phyloP scores from a whole-genome alignment of 2,888 invertebrate genomes.

The Peribatodes rhomboidaria region DNA sequence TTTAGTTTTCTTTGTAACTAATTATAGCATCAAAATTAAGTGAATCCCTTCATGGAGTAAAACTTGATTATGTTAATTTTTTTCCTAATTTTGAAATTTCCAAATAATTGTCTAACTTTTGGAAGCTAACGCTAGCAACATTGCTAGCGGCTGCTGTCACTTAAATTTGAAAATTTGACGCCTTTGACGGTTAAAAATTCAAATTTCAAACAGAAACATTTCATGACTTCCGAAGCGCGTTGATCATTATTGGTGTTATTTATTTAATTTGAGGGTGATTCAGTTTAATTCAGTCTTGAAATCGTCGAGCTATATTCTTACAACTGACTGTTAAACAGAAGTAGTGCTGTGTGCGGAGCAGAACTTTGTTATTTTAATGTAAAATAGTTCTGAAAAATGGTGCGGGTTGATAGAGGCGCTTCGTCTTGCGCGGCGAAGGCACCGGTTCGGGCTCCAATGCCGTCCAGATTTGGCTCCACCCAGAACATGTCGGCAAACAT shows the following conservation, averaged over 20 bases:
- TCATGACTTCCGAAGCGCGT: constrained; percentile 8
- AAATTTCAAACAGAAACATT: constrained; percentile 12
- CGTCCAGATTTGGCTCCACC: constrained; percentile 78
- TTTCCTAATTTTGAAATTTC: too few relatives aligned
- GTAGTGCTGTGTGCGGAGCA: constrained; percentile 3
- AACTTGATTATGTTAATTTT: too few relatives aligned
- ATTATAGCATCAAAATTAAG: too few relatives aligned
- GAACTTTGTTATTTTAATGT: constrained; percentile 48
- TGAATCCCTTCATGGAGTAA: too few relatives aligned
- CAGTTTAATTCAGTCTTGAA: too few relatives aligned
- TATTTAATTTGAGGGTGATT: too few relatives aligned
- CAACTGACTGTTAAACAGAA: constrained; percentile 40
- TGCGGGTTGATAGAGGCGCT: constrained; percentile 63
- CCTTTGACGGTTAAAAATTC: constrained; percentile 45
- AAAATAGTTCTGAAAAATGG: constrained; percentile 60
- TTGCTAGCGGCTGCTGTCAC: not conserved
- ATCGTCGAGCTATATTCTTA: constrained; percentile 41
- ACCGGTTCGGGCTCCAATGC: constrained; percentile 50
- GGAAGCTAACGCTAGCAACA: not conserved
- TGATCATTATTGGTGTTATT: constrained; percentile 39
- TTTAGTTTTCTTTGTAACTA: too few relatives aligned
- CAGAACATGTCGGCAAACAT: constrained; percentile 87
- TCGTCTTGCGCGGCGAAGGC: constrained; percentile 21
- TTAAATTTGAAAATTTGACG: constrained; percentile 60
- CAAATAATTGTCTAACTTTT: too few relatives aligned